Percentiles rank a stretch among this genome's conserved stretches.
These are phyloP conservation scores for Pontoporia blainvillei DNA, from an alignment of 2,113 vertebrate genomes.

Conservation along the genomic window DNA sequence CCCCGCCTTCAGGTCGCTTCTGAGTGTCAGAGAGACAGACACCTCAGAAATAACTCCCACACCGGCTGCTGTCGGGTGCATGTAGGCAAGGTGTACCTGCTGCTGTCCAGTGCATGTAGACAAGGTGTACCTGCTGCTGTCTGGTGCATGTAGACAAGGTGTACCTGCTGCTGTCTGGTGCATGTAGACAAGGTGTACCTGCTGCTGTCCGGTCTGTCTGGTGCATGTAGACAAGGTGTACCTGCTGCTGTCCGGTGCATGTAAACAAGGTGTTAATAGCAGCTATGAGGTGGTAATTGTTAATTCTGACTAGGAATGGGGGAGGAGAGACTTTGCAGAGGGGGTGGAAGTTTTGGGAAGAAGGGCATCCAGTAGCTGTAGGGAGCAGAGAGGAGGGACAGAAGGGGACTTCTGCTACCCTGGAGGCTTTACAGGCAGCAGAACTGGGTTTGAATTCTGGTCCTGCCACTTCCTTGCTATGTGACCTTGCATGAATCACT, in stretches of 20 bases:
- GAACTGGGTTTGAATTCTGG: slow-evolving; percentile 16
- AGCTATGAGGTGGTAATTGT: slow-evolving; percentile 7
- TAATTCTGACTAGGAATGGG: neutral
- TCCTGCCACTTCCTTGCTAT: slow-evolving; percentile 20
- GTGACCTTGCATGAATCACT: slow-evolving; percentile 36
- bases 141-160: no score
- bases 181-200: slow-evolving; percentile 2
- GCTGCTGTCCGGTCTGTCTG: no score
- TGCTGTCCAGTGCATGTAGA: neutral
- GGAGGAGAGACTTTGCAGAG: neutral
- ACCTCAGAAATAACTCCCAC: neutral
- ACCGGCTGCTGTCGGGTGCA: neutral
- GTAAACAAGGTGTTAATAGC: neutral
- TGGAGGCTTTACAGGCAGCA: neutral
- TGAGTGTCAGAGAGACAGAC: neutral
- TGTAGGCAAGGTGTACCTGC: no score
- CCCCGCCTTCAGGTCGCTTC: neutral
- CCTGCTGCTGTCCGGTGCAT: neutral
- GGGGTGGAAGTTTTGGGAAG: neutral
- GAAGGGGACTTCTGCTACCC: neutral
- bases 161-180: neutral
- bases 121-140: neutral
- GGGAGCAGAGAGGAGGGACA: neutral
- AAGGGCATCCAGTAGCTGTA: neutral
- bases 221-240: no score